Base-by-base conservation (phyloP, 1,140 invertebrate species). In the Holotrichia oblita region DNA sequence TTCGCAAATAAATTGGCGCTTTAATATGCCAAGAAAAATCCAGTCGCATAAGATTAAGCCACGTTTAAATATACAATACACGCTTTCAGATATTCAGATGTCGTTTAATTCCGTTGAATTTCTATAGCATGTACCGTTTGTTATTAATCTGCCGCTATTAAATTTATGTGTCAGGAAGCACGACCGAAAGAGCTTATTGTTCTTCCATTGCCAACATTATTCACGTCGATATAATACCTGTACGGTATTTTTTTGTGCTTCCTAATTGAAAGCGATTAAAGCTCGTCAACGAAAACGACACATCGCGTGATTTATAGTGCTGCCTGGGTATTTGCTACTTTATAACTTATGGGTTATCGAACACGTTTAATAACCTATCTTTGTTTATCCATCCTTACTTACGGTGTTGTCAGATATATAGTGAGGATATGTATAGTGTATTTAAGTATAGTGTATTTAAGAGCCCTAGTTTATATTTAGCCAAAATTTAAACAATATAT, bases 231-330 rank as follows among this genome's bases (percentile, higher is more conserved):
- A 17, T 55, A 55, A 55, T 55, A 17, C 48, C 48, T 14, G 17
- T 17, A 55, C 48, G 48, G n/a, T n/a, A 6, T 55, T 55, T 55
- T 55, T 55, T 55, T 17, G 48, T 55, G 48, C 48, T 55, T 55
- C n/a, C 48, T 55, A 55, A 55, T 55, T 55, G 48, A 55, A 55
- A 55, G 14, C 48, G 48, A 55, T 55, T 55, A 55, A 55, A 17
- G 48, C 48, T 17, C 48, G 48, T 55, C 48, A 17, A 55, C 48
- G 17, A 55, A 17, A 17, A 6, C 14, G 48, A 55, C 48, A 17
- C 14, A 55, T 55, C 48, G 14, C 17, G 14, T 55, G 48, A 55
- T 55, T 55, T 55, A 55, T 17, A n/a, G 48, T 17, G 48, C 48
- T 14, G 27, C 27, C 27, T 34, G 17, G 0, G 48, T 55, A 55